phyloP scores from a whole-genome alignment of 2,888 invertebrate genomes.

The Allacma fusca region DNA sequence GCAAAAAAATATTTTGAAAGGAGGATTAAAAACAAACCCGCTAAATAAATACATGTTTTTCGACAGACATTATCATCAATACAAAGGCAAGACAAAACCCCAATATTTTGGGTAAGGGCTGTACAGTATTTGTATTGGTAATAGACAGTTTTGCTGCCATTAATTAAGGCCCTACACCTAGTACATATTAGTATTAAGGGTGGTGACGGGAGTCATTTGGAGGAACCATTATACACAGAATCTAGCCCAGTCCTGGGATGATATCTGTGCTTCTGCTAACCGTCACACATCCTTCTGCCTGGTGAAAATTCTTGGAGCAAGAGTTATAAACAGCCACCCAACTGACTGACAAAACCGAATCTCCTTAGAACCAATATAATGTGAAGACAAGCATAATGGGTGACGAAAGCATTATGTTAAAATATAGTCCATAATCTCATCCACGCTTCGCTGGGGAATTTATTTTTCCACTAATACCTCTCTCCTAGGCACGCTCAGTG shows the following conservation, averaged over 20 bases:
- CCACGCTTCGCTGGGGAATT: not conserved
- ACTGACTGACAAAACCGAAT: conserved; percentile 1
- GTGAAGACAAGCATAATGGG: not conserved
- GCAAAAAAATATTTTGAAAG: no score
- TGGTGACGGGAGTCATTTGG: not conserved
- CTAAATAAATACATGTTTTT: no score
- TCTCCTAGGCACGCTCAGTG: not conserved
- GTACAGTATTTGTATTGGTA: no score
- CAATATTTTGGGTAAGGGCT: no score
- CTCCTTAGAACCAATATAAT: not conserved
- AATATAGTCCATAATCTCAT: conserved; percentile 11
- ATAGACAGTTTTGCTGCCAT: no score
- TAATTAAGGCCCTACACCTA: no score
- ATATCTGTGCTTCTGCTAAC: not conserved
- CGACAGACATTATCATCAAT: no score
- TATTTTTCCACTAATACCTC: not conserved
- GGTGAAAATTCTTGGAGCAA: not conserved
- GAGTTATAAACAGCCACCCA: not conserved
- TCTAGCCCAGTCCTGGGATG: not conserved
- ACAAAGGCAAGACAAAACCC: no score
- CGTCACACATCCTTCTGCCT: not conserved
- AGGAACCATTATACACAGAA: not conserved
- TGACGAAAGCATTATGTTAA: conserved; percentile 21
- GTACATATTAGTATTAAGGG: not conserved
- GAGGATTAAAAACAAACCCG: no score